Evolutionary conservation across 2,888 invertebrate genomes (phyloP).

Genomic region (Andrena bucephala): DNA sequence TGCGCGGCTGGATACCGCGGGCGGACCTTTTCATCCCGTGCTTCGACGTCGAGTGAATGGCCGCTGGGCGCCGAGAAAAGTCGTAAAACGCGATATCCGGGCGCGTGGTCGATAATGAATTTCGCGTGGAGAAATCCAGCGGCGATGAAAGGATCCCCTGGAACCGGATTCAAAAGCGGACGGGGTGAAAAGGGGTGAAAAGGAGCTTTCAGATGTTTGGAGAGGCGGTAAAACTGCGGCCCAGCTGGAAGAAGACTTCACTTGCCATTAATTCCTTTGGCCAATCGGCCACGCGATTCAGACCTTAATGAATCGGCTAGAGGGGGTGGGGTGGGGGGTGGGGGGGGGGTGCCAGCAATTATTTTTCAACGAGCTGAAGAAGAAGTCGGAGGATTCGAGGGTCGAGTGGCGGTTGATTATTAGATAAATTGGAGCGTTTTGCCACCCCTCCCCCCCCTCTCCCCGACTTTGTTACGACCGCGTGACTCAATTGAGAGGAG

Average conservation of each 20-base stretch:
- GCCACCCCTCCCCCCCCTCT: too few species aligned
- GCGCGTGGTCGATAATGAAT: constrained; percentile 38
- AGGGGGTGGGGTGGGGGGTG: background rate
- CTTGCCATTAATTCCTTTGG: constrained; percentile 32
- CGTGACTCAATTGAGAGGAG: background rate
- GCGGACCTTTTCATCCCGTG: constrained; percentile 4
- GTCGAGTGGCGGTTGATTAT: constrained; percentile 11
- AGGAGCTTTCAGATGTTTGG: background rate
- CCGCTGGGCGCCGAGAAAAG: constrained; percentile 10
- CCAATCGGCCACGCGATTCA: constrained; percentile 37
- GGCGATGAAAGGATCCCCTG: background rate
- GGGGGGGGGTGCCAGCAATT: background rate
- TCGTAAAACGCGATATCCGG: constrained; percentile 2
- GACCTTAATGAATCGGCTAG: constrained; percentile 31
- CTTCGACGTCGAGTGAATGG: constrained; percentile 14
- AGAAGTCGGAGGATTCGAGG: background rate
- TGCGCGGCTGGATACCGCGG: background rate
- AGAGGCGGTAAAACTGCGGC: constrained; percentile 5
- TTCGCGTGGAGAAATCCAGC: constrained; percentile 14
- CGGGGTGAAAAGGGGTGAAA: background rate
- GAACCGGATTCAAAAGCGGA: background rate
- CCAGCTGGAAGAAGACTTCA: background rate
- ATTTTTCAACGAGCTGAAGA: background rate
- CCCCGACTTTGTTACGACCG: background rate
- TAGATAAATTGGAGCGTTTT: constrained; percentile 19